A percentile compares a stretch with the other conserved stretches of the same genome.
These are phyloP conservation scores for Nannoperca obscura DNA, from an alignment of 2,797 vertebrate species.

Conservation along the genomic window DNA sequence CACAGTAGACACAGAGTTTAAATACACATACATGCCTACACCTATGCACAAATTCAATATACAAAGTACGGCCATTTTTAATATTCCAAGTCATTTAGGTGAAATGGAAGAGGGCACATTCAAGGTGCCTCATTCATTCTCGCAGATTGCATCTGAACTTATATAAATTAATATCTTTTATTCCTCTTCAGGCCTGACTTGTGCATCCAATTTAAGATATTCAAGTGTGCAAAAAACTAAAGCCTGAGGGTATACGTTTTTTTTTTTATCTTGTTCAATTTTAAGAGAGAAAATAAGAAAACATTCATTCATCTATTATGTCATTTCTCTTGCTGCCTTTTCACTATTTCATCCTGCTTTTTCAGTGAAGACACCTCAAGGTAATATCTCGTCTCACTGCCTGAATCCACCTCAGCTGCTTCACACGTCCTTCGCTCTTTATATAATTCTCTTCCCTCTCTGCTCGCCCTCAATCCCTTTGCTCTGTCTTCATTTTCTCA, in stretches of 20 bases:
- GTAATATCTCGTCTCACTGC: slow-evolving; percentile 40
- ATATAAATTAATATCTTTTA: slow-evolving; percentile 21
- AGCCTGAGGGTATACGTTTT: background rate
- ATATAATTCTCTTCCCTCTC: slow-evolving; percentile 25
- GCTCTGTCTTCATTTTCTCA: slow-evolving; percentile 41
- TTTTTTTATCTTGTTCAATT: background rate
- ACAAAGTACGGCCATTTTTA: slow-evolving; percentile 22
- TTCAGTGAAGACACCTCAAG: slow-evolving; percentile 37
- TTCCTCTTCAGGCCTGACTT: slow-evolving; percentile 1
- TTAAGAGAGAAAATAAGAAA: slow-evolving; percentile 23
- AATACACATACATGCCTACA: slow-evolving; percentile 9
- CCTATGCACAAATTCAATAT: slow-evolving; percentile 12
- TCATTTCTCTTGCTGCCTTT: slow-evolving; percentile 19
- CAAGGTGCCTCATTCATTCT: slow-evolving; percentile 38
- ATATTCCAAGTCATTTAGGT: slow-evolving; percentile 34
- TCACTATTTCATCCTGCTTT: slow-evolving; percentile 7
- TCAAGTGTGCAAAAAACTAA: background rate
- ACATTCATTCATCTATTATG: slow-evolving; percentile 18
- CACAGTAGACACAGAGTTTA: slow-evolving; percentile 26
- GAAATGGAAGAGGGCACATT: slow-evolving; percentile 25
- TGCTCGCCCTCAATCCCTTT: slow-evolving; percentile 26
- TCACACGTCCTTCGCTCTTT: slow-evolving; percentile 38
- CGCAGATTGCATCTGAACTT: slow-evolving; percentile 25
- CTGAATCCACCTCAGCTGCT: slow-evolving; percentile 28
- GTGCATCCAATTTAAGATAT: slow-evolving; percentile 12